phyloP scores from a whole-genome alignment of 2,888 invertebrate genomes.

The Cremastinae sp. region DNA sequence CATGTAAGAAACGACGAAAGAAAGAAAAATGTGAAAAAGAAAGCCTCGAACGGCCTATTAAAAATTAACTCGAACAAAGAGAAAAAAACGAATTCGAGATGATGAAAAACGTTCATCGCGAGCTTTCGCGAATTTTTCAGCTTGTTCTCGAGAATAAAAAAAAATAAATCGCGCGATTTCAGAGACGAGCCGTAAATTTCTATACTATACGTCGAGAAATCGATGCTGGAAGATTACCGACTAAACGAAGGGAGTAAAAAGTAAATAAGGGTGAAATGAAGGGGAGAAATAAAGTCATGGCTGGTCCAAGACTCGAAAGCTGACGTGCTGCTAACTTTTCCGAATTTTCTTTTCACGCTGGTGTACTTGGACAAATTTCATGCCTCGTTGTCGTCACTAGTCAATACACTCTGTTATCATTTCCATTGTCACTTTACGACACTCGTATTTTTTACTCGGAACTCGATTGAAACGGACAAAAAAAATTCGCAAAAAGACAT shows the following conservation, averaged over 20 bases:
- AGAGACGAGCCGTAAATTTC: slow-evolving; percentile 7
- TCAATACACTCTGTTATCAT: slow-evolving; percentile 5
- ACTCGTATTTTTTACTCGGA: slow-evolving; percentile 55
- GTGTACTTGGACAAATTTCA: slow-evolving; percentile 1
- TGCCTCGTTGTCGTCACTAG: slow-evolving; percentile 38
- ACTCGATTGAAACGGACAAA: slow-evolving; percentile 17
- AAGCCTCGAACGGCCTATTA: slow-evolving; percentile 50
- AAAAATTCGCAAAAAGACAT: no score
- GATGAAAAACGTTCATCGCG: slow-evolving; percentile 13
- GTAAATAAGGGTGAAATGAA: not conserved
- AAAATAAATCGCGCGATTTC: slow-evolving; percentile 1
- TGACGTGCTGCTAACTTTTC: no score
- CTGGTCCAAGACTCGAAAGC: slow-evolving; percentile 61
- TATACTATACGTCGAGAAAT: slow-evolving; percentile 40
- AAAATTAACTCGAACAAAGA: slow-evolving; percentile 6
- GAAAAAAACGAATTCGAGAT: slow-evolving; percentile 11
- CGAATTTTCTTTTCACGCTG: slow-evolving; percentile 26
- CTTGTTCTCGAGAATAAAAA: no score
- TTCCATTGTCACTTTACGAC: slow-evolving; percentile 31
- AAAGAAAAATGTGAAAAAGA: slow-evolving; percentile 4
- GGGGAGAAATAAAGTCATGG: slow-evolving; percentile 55
- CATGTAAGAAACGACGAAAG: slow-evolving; percentile 71
- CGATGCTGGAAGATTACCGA: slow-evolving; percentile 36
- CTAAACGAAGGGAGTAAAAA: slow-evolving; percentile 5
- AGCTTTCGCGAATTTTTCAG: no score